Evolutionary conservation across 2,113 vertebrate genomes (phyloP).

Genomic region (Hippocampus abdominalis): DNA sequence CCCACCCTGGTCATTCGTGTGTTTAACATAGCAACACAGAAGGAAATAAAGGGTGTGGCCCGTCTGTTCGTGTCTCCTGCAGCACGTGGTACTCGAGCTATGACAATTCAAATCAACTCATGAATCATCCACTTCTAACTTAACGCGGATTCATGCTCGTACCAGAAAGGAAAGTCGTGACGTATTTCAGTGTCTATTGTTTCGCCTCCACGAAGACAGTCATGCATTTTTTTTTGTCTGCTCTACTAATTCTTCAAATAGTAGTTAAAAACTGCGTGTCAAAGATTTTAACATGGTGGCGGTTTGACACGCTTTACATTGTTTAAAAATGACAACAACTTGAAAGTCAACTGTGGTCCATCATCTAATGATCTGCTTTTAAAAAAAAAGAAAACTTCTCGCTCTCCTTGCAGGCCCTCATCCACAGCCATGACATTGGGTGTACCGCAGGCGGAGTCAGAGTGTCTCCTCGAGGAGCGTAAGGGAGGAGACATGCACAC

Average conservation of each 20-base stretch:
- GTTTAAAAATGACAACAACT: neutral
- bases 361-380: neutral
- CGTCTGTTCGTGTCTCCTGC: slow-evolving; percentile 1
- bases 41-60: neutral
- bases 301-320: too few relatives aligned
- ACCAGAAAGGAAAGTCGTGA: too few relatives aligned
- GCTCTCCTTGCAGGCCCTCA: slow-evolving; percentile 74
- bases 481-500: slow-evolving; percentile 81
- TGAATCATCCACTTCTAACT: neutral
- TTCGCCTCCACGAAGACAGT: neutral
- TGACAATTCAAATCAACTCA: neutral
- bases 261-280: neutral
- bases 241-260: too few relatives aligned
- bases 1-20: neutral
- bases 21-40: neutral
- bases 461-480: slow-evolving; percentile 82
- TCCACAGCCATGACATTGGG: slow-evolving; percentile 87
- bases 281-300: neutral
- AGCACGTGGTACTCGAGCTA: neutral
- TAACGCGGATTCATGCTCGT: neutral
- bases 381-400: neutral
- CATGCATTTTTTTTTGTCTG: neutral
- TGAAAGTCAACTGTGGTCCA: neutral
- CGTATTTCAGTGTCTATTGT: neutral
- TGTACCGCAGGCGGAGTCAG: slow-evolving; percentile 76